Base-by-base conservation (phyloP, 2,113 vertebrate species). In the Rallus limicola region DNA sequence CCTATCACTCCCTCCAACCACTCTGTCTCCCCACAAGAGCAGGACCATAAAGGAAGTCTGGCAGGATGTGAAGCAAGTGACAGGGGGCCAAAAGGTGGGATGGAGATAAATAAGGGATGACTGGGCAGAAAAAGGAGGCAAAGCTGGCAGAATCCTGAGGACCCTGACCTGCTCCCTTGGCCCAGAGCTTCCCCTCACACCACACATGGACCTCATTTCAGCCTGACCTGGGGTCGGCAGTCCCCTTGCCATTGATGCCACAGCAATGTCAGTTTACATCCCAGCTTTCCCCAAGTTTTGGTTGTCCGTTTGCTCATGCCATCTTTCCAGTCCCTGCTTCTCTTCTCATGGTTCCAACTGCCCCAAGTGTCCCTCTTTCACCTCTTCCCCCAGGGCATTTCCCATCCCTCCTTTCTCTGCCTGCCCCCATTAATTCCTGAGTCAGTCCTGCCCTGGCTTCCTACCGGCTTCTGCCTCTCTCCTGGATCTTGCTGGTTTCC, bases 131-230 rank as follows among this genome's bases (percentile, higher is more conserved):
- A 48, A 48, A 85, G 77, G 20, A 13, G 23, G 8, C 24, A 78
- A 42, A 59, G 23, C 28, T 50, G 17, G 10, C 52, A 60, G 38
- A 8, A 14, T 20, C 14, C 21, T 15, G 26, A 9, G 19, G 10
- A 58, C 7, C 4, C 13, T 67, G n/a, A 28, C 19, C 48, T 82
- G 24, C 10, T 53, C 5, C 6, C 5, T 3, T 4, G 42, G 6
- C 24, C 2, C 0, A 3, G 36, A 40, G 7, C 10, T 17, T 63
- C 15, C 28, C 20, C 19, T 33, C 3, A 2, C 10, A 28, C 44
- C 48, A 33, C 16, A 6, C 3, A 4, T 4, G 5, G 19, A 55
- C 26, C 18, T 24, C 56, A 14, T 55, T 62, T 68, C 58, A 88
- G 25, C 48, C 53, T 36, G 69, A 33, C 1, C 36, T 2, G 3